Evolutionary conservation across 2,113 vertebrate species (phyloP), one percentile per base, ranked within the genome.

Genomic region (Callionymus lyra): DNA sequence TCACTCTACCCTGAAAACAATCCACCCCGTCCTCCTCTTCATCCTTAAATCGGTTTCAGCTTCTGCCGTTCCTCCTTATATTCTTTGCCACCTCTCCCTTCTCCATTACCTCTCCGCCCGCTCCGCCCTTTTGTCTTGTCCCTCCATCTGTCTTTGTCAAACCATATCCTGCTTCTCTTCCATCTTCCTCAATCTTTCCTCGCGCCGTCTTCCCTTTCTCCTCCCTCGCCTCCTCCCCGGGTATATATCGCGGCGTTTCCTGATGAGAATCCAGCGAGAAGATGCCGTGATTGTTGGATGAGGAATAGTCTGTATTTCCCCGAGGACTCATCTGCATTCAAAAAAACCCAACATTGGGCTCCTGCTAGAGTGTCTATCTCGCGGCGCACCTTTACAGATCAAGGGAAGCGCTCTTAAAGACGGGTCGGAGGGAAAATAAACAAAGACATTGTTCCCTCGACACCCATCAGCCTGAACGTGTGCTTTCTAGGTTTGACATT

Each of bases 71-170:
- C 76, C 71, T 68, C 51, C 53, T 71, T 72, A 65, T 54, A 66
- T 63, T 58, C 57, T 50, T 59, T 60, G 55, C 55, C 45, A 63
- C 70, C 62, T 46, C 52, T 61, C 46, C 56, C 44, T 41, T 74
- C 50, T 54, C 65, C 44, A 71, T 79, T 72, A 73, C 58, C 52
- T 54, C 50, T 44, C 21, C 21, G 21, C 21, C 21, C 8, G 21
- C 56, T 72, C 57, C 35, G 18, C 71, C 64, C 69, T 70, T 74
- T 79, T 69, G 57, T 72, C 56, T 52, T 10, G 27, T 45, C 53
- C 71, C 68, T 73, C 70, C 76, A 83, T 83, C 67, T 56, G 68
- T 81, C 76, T 83, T 72, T 79, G 78, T 83, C 81, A 81, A 54
- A 58, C 38, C 34, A 33, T 50, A 76, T 79, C 54, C 66, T 9